Evolutionary conservation across 92 coral and sea anemone species (phyloP), one percentile per base, ranked within the genome.

Genomic region (Pocillopora meandrina): DNA sequence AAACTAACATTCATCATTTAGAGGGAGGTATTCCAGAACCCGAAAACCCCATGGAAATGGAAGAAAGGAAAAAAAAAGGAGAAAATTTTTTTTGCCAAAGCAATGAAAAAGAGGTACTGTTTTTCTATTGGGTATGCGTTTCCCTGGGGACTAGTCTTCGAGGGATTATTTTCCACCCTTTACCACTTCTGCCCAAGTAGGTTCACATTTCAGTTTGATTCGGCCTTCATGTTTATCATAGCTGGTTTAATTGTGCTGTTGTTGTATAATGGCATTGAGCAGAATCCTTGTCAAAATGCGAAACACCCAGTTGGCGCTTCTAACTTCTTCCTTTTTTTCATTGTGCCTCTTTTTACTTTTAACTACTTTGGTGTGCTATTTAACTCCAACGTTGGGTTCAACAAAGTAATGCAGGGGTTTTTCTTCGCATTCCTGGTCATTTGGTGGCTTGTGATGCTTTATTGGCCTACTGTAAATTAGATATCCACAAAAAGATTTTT

Each of bases 211-310:
- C 98, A 95, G 91, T 95, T 95, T 62, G 98, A 95, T 75, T 91
- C 95, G 1, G 97, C 94, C 0, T 95, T 95, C 73, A 95, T 95
- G 98, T 93, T 95, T 80, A 97, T 95, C 52, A 93, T 95, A 23
- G 85, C 92, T 14, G 98, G 95, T 16, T 80, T 95, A 10, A 91
- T 87, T 19, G 81, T 95, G 59, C 79, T 93, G 57, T 90, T 96
- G 12, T 75, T 89, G 59, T 95, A 78, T 76, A 95, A 95, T 82
- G 92, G 97, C 5, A 35, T 83, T 10, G 71, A 66, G 33, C 33
- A 21, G 47, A 66, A 26, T 26, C 16, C 13, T 33, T 66, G 71
- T 17, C 71, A 61, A 17, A 14, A n/a, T 15, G 65, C 7, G 5
- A 61, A 61, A 4, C 7, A 17, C 35, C 93, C 93, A 21, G 75